phyloP scores from a whole-genome alignment of 2,888 invertebrate genomes.

The Agrilus biguttatus region DNA sequence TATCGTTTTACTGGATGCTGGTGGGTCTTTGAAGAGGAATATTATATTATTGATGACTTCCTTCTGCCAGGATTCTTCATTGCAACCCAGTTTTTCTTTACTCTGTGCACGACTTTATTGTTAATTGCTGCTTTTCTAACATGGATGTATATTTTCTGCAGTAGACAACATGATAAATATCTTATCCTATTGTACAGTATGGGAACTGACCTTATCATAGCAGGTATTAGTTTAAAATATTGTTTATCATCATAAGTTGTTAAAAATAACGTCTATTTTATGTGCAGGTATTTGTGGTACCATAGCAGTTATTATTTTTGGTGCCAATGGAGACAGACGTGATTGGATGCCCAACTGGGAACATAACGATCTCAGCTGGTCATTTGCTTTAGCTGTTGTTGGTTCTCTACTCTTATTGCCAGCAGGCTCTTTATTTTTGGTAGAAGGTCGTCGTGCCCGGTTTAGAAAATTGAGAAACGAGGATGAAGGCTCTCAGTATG shows the following conservation, averaged over 20 bases:
- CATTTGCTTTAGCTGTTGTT: slow-evolving; percentile 72
- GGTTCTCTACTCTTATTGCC: slow-evolving; percentile 64
- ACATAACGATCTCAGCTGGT: slow-evolving; percentile 89
- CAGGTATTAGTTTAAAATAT: slow-evolving; percentile 29
- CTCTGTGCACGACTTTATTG: slow-evolving; percentile 70
- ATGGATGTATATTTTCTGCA: slow-evolving; percentile 56
- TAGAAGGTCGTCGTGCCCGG: slow-evolving; percentile 67
- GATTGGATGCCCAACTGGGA: slow-evolving; percentile 97
- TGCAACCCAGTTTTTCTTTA: slow-evolving; percentile 87
- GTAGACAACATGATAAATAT: slow-evolving; percentile 63
- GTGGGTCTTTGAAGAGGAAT: slow-evolving; percentile 97
- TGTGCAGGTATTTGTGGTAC: slow-evolving; percentile 55
- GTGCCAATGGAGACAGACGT: slow-evolving; percentile 76
- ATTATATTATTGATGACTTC: slow-evolving; percentile 84
- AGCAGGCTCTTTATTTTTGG: slow-evolving; percentile 64
- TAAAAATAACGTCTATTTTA: slow-evolving; percentile 19
- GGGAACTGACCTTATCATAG: slow-evolving; percentile 56
- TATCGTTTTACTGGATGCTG: slow-evolving; percentile 74
- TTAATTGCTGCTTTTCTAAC: slow-evolving; percentile 62
- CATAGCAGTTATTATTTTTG: slow-evolving; percentile 77
- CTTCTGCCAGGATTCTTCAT: slow-evolving; percentile 84
- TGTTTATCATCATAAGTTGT: too few relatives aligned
- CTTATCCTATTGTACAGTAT: slow-evolving; percentile 58
- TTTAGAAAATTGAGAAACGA: slow-evolving; percentile 60
- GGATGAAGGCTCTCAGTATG: slow-evolving; percentile 48